Evolutionary conservation across 35 echinoderm and acorn worm genomes (phyloP).

Genomic region (Ptychodera flava): DNA sequence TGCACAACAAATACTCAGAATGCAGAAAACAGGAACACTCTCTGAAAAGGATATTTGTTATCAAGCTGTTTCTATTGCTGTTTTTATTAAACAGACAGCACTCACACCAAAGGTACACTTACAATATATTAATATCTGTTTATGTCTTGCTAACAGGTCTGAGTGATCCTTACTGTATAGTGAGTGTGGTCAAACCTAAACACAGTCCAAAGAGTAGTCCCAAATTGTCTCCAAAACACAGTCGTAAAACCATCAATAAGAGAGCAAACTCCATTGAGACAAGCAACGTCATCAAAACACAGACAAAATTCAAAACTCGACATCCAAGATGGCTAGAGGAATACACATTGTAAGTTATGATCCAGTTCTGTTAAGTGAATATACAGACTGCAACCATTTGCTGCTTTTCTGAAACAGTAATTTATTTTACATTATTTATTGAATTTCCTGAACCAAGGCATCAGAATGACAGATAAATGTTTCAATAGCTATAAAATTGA

Average conservation of each 20-base stretch:
- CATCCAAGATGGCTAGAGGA: not conserved
- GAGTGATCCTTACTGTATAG: not conserved
- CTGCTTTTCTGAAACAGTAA: no score
- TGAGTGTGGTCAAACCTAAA: not conserved
- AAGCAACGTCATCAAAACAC: not conserved
- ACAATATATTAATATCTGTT: not conserved
- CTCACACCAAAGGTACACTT: not conserved
- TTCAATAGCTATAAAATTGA: not conserved
- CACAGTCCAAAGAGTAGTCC: not conserved
- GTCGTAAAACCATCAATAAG: not conserved
- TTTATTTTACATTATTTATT: not conserved
- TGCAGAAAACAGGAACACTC: not conserved
- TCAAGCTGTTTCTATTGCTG: not conserved
- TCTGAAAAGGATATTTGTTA: not conserved
- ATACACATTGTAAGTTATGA: not conserved
- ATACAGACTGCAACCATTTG: no score
- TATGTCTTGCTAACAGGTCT: not conserved
- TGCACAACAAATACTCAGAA: not conserved
- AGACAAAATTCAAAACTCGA: not conserved
- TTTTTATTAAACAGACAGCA: not conserved
- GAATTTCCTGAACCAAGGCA: not conserved
- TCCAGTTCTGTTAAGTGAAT: no score
- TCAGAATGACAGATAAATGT: not conserved
- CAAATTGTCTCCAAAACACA: not conserved
- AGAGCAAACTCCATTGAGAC: not conserved